These are phyloP conservation scores for Drosophila rufa DNA, from an alignment of 1,140 invertebrate genomes.

Conservation along the genomic window DNA sequence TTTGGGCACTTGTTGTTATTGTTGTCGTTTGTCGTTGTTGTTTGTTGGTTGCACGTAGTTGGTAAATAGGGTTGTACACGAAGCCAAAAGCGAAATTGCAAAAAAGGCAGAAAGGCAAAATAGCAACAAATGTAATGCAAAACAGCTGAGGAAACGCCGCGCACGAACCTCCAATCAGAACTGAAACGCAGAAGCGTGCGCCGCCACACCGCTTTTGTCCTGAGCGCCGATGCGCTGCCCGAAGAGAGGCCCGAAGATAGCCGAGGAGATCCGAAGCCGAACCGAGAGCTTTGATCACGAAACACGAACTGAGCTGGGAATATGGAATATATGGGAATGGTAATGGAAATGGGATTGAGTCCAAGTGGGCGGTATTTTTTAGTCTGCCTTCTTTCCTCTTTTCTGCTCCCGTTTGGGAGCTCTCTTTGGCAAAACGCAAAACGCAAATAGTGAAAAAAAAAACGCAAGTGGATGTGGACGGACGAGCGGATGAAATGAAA, in stretches of 20 bases:
- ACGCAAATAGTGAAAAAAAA: slow-evolving; percentile 50
- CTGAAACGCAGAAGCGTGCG: slow-evolving; percentile 69
- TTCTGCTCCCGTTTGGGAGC: slow-evolving; percentile 46
- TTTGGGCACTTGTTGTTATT: slow-evolving; percentile 63
- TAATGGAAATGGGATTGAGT: slow-evolving; percentile 57
- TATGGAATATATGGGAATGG: slow-evolving; percentile 53
- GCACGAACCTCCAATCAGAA: slow-evolving; percentile 83
- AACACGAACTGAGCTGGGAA: slow-evolving; percentile 55
- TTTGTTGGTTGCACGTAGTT: slow-evolving; percentile 48
- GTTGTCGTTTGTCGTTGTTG: slow-evolving; percentile 33
- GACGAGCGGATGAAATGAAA: slow-evolving; percentile 83
- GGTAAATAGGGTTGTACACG: slow-evolving; percentile 40
- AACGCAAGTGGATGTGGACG: slow-evolving; percentile 79
- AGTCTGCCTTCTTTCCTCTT: slow-evolving; percentile 27
- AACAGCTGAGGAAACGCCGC: slow-evolving; percentile 76
- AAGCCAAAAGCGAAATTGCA: slow-evolving; percentile 59
- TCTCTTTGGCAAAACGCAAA: slow-evolving; percentile 27
- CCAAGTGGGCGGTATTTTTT: slow-evolving; percentile 45
- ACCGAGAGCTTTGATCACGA: slow-evolving; percentile 56
- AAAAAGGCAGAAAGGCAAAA: slow-evolving; percentile 64
- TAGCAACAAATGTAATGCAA: slow-evolving; percentile 38
- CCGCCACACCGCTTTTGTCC: slow-evolving; percentile 67
- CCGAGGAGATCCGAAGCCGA: slow-evolving; percentile 16
- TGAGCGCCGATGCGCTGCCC: slow-evolving; percentile 57
- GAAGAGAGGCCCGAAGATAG: slow-evolving; percentile 23